phyloP scores from a whole-genome alignment of 1,140 invertebrate species.

The Thaumatotibia leucotreta region DNA sequence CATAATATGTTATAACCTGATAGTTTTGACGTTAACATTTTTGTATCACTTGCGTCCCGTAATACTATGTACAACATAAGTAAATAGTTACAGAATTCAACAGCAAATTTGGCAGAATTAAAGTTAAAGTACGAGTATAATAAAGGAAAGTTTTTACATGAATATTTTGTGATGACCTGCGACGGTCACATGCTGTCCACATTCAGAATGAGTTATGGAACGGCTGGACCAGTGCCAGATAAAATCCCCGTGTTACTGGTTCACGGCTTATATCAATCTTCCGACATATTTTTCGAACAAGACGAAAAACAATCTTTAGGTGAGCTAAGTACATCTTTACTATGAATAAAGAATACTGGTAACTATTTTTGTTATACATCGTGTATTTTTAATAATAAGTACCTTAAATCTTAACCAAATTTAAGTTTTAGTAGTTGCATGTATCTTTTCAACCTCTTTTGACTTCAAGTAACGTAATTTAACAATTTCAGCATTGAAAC shows the following conservation, averaged over 20 bases:
- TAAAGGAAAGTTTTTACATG: neutral
- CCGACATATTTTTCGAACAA: neutral
- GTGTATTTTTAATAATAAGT: too few relatives aligned
- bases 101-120: neutral
- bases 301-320: neutral
- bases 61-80: too few relatives aligned
- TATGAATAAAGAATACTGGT: too few relatives aligned
- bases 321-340: neutral
- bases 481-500: slow-evolving; percentile 78
- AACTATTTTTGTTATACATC: too few relatives aligned
- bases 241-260: neutral
- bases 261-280: neutral
- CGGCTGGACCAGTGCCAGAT: neutral
- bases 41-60: too few relatives aligned
- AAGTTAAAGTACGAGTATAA: neutral
- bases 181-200: neutral
- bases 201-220: neutral
- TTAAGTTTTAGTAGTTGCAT: too few relatives aligned
- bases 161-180: neutral
- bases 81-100: neutral
- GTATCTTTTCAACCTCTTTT: too few relatives aligned
- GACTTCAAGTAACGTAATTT: too few relatives aligned
- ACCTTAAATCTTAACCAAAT: too few relatives aligned
- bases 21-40: too few relatives aligned
- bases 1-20: too few relatives aligned